Percentiles rank a stretch among this genome's conserved stretches.
Evolutionary conservation across 1,140 invertebrate species (phyloP).

Genomic region (Cherax destructor): DNA sequence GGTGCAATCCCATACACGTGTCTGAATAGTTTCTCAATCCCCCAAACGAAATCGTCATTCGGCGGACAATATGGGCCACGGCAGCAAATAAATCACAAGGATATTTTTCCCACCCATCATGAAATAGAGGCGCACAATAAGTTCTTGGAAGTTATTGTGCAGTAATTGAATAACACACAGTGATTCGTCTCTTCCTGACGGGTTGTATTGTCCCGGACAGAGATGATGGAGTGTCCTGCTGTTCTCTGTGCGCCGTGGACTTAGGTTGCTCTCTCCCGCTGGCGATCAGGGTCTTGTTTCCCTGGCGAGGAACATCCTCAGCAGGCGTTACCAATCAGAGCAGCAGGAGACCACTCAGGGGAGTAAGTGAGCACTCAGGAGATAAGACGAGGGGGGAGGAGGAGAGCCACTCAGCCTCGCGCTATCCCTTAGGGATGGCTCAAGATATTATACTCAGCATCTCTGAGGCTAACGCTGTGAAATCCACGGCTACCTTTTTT

Average conservation of each 20-base stretch:
- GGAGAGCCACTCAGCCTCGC: constrained; percentile 26
- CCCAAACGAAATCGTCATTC: constrained; percentile 51
- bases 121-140: constrained; percentile 60
- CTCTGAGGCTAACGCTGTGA: neutral
- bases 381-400: constrained; percentile 37
- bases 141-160: constrained; percentile 64
- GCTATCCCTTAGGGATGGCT: constrained; percentile 3
- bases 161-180: constrained; percentile 67
- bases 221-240: constrained; percentile 16
- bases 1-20: constrained; percentile 60
- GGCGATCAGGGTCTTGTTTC: constrained; percentile 9
- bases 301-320: constrained; percentile 15
- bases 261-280: neutral
- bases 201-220: constrained; percentile 17
- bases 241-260: neutral
- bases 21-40: constrained; percentile 42
- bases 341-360: constrained; percentile 18
- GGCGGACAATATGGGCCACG: constrained; percentile 40
- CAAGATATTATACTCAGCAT: constrained; percentile 26
- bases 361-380: constrained; percentile 17
- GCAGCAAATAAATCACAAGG: constrained; percentile 64
- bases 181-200: constrained; percentile 65
- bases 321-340: constrained; percentile 24
- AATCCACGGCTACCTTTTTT: constrained; percentile 3
- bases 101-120: constrained; percentile 54